phyloP scores from a whole-genome alignment of 37 sponge, comb jelly and placozoan genomes.

The Ephydatia muelleri region DNA sequence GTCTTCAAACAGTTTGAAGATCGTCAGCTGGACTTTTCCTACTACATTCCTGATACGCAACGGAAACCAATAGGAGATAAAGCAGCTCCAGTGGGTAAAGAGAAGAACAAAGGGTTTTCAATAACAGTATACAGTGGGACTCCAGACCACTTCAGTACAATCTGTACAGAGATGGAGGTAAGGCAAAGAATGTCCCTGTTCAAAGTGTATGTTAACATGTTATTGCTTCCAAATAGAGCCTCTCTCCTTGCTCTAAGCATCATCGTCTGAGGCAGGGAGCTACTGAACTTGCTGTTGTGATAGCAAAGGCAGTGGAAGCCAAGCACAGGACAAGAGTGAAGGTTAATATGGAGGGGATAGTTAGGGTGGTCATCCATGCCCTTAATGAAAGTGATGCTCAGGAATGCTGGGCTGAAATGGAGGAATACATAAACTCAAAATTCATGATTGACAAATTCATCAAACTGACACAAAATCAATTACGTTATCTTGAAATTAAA shows the following conservation, averaged over 20 bases:
- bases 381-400: constrained; percentile 28
- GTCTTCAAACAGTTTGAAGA: neutral
- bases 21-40: neutral
- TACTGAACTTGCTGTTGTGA: neutral
- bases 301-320: neutral
- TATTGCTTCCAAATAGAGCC: neutral
- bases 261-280: constrained; percentile 4
- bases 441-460: constrained; percentile 6
- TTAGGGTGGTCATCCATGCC: constrained; percentile 29
- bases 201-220: neutral
- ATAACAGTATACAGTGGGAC: constrained; percentile 27
- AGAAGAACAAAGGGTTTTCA: neutral
- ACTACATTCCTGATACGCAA: neutral
- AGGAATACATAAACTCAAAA: constrained; percentile 4
- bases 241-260: constrained; percentile 6
- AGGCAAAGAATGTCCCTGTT: neutral
- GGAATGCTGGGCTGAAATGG: constrained; percentile 30
- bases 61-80: neutral
- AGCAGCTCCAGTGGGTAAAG: neutral
- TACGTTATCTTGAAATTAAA: neutral
- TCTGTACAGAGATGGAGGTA: constrained; percentile 6
- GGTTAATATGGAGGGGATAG: neutral
- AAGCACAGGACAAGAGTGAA: constrained; percentile 34
- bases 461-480: neutral
- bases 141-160: constrained; percentile 7